phyloP scores from a whole-genome alignment of 2,888 invertebrate genomes.

The Anarsia innoxiella region DNA sequence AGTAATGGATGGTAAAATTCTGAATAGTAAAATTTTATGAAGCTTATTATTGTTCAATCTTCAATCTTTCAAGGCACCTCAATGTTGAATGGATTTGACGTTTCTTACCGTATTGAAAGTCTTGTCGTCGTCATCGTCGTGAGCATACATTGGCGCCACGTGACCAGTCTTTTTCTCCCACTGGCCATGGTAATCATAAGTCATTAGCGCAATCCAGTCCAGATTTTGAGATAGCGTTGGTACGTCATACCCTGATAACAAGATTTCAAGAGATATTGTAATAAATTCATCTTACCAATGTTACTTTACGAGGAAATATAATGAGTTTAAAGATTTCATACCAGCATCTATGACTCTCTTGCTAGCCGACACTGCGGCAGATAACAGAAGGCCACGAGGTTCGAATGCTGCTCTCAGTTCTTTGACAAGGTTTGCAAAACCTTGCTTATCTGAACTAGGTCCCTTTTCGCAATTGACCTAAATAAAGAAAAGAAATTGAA shows the following conservation, averaged over 20 bases:
- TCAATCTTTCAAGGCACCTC: no score
- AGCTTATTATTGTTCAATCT: no score
- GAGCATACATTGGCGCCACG: slow-evolving; percentile 89
- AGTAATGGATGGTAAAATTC: slow-evolving; percentile 92
- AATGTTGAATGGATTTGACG: no score
- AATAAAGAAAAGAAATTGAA: slow-evolving; percentile 11
- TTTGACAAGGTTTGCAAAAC: slow-evolving; percentile 83
- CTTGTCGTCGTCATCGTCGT: slow-evolving; percentile 82
- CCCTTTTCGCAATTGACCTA: slow-evolving; percentile 89
- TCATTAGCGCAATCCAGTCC: slow-evolving; percentile 94
- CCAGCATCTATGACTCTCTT: slow-evolving; percentile 89
- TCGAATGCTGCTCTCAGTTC: slow-evolving; percentile 83
- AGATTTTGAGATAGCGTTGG: slow-evolving; percentile 82
- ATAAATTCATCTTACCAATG: background rate
- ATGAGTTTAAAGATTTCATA: slow-evolving; percentile 27
- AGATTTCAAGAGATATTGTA: slow-evolving; percentile 2
- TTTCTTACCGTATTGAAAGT: slow-evolving; percentile 83
- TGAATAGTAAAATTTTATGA: slow-evolving; percentile 31
- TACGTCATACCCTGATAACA: slow-evolving; percentile 79
- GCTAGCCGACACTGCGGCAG: slow-evolving; percentile 90
- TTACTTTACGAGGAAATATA: no score
- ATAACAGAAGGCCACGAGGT: slow-evolving; percentile 82
- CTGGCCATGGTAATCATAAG: slow-evolving; percentile 93
- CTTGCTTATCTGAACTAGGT: slow-evolving; percentile 85
- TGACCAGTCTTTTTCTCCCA: slow-evolving; percentile 95